Evolutionary conservation across 2,113 vertebrate genomes (phyloP).

Genomic region (Gopherus flavomarginatus): DNA sequence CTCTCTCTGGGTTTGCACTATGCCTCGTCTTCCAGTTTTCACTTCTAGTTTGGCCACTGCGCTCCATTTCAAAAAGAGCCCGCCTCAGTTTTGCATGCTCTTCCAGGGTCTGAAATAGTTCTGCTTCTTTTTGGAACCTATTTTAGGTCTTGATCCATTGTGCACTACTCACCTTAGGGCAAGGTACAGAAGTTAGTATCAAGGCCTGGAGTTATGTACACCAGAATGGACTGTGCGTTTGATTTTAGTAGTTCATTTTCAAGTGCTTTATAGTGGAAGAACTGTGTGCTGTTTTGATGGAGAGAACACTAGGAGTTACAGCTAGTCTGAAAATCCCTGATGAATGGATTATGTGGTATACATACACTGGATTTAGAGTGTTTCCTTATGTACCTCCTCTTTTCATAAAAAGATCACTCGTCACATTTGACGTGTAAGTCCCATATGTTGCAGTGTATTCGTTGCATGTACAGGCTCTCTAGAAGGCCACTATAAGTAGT

Average conservation of each 20-base stretch:
- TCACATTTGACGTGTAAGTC: neutral
- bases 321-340: neutral
- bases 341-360: neutral
- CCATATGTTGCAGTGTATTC: neutral
- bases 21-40: neutral
- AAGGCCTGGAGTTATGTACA: neutral
- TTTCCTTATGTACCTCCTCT: neutral
- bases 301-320: neutral
- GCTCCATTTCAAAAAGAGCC: neutral
- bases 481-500: neutral
- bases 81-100: neutral
- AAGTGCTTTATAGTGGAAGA: neutral
- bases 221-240: neutral
- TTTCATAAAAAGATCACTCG: neutral
- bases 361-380: neutral
- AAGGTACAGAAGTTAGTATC: neutral
- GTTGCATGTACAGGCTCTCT: neutral
- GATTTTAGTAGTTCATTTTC: neutral
- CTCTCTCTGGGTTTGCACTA: neutral
- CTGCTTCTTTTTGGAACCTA: neutral
- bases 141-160: neutral
- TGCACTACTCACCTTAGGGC: neutral
- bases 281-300: neutral
- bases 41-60: neutral
- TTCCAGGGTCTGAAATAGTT: neutral